phyloP scores from a whole-genome alignment of 2,888 invertebrate genomes.

The Leucophenga maculata region DNA sequence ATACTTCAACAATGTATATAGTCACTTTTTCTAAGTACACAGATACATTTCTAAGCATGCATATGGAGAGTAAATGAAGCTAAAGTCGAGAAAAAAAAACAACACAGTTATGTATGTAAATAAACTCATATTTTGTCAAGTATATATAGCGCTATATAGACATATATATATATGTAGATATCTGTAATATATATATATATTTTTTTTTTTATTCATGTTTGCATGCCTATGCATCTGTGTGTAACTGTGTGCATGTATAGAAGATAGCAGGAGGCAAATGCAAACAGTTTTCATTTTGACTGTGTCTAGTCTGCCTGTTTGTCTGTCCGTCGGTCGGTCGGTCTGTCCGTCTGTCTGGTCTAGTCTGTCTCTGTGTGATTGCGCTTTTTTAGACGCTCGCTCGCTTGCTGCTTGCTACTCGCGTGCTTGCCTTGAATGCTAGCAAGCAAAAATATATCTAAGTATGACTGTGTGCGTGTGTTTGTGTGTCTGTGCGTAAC shows the following conservation, averaged over 20 bases:
- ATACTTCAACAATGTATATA: too few relatives aligned
- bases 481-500: background rate
- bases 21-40: too few relatives aligned
- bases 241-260: slow-evolving; percentile 9
- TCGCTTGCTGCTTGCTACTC: background rate
- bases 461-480: background rate
- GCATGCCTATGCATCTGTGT: slow-evolving; percentile 12
- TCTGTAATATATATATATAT: slow-evolving; percentile 11
- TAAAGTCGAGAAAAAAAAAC: too few relatives aligned
- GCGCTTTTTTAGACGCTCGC: slow-evolving; percentile 22
- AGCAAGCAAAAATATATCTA: background rate
- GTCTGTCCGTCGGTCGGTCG: too few relatives aligned
- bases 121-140: background rate
- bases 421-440: background rate
- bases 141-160: background rate
- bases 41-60: too few relatives aligned
- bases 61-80: too few relatives aligned
- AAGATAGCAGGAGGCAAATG: slow-evolving; percentile 33
- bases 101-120: background rate
- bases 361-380: slow-evolving; percentile 21
- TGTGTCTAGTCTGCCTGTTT: background rate
- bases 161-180: slow-evolving; percentile 17
- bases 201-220: slow-evolving; percentile 15
- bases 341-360: background rate
- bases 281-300: slow-evolving; percentile 28